Evolutionary conservation across 2,888 invertebrate genomes (phyloP).

Genomic region (Sussaba pulchella): DNA sequence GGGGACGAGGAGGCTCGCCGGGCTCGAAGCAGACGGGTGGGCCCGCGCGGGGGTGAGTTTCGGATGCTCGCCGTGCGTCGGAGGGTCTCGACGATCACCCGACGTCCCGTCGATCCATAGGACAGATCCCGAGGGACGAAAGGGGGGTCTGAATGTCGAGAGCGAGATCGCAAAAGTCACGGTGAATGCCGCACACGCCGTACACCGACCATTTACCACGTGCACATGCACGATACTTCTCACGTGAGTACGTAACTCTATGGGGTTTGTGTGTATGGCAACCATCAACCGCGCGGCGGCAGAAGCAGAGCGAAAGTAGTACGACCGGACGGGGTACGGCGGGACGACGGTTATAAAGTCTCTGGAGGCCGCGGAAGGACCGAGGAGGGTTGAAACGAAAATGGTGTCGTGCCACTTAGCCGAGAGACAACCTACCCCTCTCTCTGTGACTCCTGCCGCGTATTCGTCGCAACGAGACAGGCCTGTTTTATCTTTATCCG

Average conservation of each 20-base stretch:
- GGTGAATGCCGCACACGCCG: slow-evolving; percentile 73
- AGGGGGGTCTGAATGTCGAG: slow-evolving; percentile 71
- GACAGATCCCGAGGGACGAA: slow-evolving; percentile 79
- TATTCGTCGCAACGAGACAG: slow-evolving; percentile 26
- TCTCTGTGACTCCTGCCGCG: too few species aligned
- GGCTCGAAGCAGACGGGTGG: slow-evolving; percentile 58
- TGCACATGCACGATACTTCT: slow-evolving; percentile 30
- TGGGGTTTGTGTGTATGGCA: not conserved
- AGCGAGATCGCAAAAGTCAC: slow-evolving; percentile 81
- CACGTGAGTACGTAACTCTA: slow-evolving; percentile 5
- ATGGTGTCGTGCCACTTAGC: slow-evolving; percentile 83
- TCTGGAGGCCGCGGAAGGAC: slow-evolving; percentile 76
- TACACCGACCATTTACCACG: slow-evolving; percentile 38
- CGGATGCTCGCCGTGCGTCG: slow-evolving; percentile 61
- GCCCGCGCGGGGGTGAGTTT: slow-evolving; percentile 38
- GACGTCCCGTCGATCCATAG: slow-evolving; percentile 70
- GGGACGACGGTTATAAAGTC: slow-evolving; percentile 76
- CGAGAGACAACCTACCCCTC: slow-evolving; percentile 41
- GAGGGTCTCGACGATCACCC: slow-evolving; percentile 73
- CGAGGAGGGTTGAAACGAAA: slow-evolving; percentile 81
- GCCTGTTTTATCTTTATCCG: slow-evolving; percentile 53
- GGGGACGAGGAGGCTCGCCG: slow-evolving; percentile 68
- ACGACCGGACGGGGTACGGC: slow-evolving; percentile 23
- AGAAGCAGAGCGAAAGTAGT: slow-evolving; percentile 47
- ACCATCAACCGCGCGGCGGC: too few species aligned